Percentiles rank a stretch among this genome's conserved stretches.
Conservation (phyloP, 2,888 invertebrate species). For the Andrena minutula region DNA sequence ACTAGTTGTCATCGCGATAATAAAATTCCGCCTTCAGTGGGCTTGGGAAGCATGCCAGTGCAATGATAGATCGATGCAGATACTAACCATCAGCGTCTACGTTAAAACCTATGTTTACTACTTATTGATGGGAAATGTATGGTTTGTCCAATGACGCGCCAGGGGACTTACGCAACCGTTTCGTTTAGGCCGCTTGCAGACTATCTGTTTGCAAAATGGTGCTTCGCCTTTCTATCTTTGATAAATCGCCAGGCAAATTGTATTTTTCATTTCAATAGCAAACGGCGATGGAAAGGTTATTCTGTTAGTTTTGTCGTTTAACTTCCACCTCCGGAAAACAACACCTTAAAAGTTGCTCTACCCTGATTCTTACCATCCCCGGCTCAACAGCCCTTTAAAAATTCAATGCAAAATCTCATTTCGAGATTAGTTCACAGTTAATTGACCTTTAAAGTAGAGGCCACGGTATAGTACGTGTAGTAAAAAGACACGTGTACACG, state of each 20-base stretch:
- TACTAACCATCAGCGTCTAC: constrained; percentile 43
- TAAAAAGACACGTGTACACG: too few relatives aligned
- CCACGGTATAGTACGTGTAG: too few relatives aligned
- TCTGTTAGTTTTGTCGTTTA: too few relatives aligned
- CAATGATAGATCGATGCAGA: constrained; percentile 35
- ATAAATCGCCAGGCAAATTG: neutral
- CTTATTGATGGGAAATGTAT: constrained; percentile 50
- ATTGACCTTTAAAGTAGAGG: too few relatives aligned
- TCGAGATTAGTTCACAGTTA: neutral
- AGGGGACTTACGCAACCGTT: constrained; percentile 39
- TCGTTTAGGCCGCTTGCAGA: neutral
- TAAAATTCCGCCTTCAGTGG: constrained; percentile 61
- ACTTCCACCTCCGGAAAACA: too few relatives aligned
- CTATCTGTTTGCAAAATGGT: neutral
- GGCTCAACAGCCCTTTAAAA: neutral
- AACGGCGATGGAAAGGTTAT: neutral
- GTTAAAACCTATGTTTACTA: constrained; percentile 59
- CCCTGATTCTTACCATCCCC: too few relatives aligned
- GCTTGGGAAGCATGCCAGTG: constrained; percentile 46
- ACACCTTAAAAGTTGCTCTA: too few relatives aligned
- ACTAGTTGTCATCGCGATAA: constrained; percentile 52
- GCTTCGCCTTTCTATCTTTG: neutral
- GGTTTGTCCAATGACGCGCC: constrained; percentile 32
- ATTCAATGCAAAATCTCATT: neutral
- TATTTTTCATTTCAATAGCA: neutral